Evolutionary conservation across 2,113 vertebrate species (phyloP).

Genomic region (Parotia lawesii): DNA sequence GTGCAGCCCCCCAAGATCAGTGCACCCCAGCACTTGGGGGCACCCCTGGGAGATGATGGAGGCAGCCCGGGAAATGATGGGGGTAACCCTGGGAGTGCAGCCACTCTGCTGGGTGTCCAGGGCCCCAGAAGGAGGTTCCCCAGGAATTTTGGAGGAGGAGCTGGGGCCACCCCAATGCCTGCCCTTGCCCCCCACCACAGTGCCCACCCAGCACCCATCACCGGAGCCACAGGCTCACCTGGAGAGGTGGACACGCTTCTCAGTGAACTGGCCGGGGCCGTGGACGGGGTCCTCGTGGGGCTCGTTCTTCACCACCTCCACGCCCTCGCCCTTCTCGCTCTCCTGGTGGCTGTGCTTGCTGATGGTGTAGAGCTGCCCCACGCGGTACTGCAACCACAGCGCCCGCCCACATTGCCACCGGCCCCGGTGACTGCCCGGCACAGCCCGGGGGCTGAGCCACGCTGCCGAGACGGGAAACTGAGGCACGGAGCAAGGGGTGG

Average conservation of each 20-base stretch:
- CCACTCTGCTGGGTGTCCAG: neutral
- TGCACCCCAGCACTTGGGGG: neutral
- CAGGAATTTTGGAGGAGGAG: neutral
- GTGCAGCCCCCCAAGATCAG: neutral
- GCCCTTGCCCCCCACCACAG: fast-evolving
- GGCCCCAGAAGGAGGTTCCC: neutral
- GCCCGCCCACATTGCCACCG: neutral
- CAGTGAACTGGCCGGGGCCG: conserved; percentile 84
- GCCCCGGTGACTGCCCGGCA: neutral
- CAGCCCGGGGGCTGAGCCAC: neutral
- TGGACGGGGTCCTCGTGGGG: conserved; percentile 79
- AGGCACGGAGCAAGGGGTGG: neutral
- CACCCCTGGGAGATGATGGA: neutral
- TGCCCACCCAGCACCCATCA: neutral
- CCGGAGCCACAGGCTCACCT: conserved; percentile 64
- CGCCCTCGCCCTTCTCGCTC: conserved; percentile 85
- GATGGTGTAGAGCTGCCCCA: conserved; percentile 93
- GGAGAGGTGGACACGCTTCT: conserved; percentile 88
- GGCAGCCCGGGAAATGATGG: neutral
- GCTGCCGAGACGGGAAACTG: neutral
- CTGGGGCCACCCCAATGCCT: neutral
- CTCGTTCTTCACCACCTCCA: conserved; percentile 87
- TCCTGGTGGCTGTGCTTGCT: conserved; percentile 91
- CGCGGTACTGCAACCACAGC: conserved; percentile 72
- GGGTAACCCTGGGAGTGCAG: too few species aligned